These are phyloP conservation scores for Gephyroberyx darwinii DNA, from an alignment of 2,797 vertebrate species.

Conservation along the genomic window DNA sequence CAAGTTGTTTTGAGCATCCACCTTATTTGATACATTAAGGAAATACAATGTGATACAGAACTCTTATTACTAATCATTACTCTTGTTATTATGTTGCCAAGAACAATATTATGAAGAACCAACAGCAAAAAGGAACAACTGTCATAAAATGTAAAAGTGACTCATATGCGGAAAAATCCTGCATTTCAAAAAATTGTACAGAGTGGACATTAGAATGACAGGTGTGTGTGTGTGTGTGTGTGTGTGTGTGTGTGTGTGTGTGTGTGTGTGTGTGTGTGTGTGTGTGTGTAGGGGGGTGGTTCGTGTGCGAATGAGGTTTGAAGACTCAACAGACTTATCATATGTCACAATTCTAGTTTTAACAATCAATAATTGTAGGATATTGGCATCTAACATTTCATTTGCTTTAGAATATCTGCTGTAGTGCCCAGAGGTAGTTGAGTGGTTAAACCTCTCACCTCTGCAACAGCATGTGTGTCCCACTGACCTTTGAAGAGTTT, in stretches of 20 bases:
- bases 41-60: conserved; percentile 9
- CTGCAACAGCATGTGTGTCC: no score
- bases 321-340: no score
- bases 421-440: no score
- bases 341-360: no score
- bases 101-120: conserved; percentile 34
- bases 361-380: no score
- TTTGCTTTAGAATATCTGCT: no score
- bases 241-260: neutral
- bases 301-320: no score
- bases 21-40: neutral
- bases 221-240: conserved; percentile 24
- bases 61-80: neutral
- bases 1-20: neutral
- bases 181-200: conserved; percentile 57
- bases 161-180: conserved; percentile 47
- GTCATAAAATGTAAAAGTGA: conserved; percentile 32
- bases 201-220: conserved; percentile 49
- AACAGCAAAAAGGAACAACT: neutral
- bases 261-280: conserved; percentile 30
- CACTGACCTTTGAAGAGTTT: no score
- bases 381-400: no score
- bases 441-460: no score
- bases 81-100: neutral
- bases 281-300: no score